Percentiles rank a stretch among this genome's conserved stretches.
phyloP scores from a whole-genome alignment of 2,797 vertebrate genomes.

The Poliocrania exsul region DNA sequence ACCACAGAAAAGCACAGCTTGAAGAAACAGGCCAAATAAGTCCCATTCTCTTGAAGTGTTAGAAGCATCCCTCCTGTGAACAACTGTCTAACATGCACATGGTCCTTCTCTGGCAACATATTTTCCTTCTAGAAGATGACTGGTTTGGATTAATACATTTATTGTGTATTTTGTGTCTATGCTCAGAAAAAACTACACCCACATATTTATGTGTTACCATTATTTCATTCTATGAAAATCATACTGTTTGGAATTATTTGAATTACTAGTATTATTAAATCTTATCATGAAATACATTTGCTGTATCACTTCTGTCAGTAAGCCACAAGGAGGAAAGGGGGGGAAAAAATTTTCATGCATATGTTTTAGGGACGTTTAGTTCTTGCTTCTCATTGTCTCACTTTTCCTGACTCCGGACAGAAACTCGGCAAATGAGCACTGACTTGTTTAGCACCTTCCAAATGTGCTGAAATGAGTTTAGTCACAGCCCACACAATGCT shows the following conservation, averaged over 20 bases:
- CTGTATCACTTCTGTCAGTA: neutral
- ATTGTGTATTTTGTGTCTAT: neutral
- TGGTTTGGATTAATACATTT: neutral
- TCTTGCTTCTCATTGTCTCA: conserved; percentile 22
- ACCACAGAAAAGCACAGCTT: neutral
- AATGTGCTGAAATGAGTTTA: conserved; percentile 52
- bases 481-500: conserved; percentile 36
- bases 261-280: neutral
- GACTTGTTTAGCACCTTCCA: conserved; percentile 39
- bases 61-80: neutral
- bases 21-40: neutral
- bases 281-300: neutral
- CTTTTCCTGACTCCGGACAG: conserved; percentile 10
- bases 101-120: neutral
- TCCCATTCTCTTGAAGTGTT: neutral
- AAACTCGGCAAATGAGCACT: neutral
- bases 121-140: neutral
- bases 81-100: neutral
- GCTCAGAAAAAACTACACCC: neutral
- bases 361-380: conserved; percentile 38
- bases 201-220: neutral
- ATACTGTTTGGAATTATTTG: neutral
- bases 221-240: neutral
- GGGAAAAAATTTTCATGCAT: neutral
- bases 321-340: neutral